Conservation (phyloP, 2,797 vertebrate species). For the Pangasius sanitwongsei region DNA sequence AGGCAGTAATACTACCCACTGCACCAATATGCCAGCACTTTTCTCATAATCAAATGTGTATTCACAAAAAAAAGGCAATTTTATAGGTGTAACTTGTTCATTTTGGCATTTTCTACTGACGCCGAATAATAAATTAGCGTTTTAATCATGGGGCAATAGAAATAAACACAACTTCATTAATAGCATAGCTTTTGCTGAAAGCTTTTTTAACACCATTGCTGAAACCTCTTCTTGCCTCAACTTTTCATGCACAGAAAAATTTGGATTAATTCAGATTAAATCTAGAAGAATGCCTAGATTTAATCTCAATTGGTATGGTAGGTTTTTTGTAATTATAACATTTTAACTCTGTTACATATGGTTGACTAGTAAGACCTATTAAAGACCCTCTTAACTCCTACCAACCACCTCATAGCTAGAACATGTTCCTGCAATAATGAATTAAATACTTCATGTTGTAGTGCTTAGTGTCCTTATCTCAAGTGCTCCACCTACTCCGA, state of each 20-base stretch:
- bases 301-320: neutral
- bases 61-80: neutral
- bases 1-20: neutral
- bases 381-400: constrained; percentile 11
- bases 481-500: neutral
- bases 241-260: neutral
- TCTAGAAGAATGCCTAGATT: neutral
- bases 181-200: neutral
- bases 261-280: neutral
- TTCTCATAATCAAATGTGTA: neutral
- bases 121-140: neutral
- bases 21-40: neutral
- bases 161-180: neutral
- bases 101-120: neutral
- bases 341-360: neutral
- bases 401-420: neutral
- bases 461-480: neutral
- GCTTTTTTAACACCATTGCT: neutral
- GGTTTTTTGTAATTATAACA: neutral
- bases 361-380: neutral
- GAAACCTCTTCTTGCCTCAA: neutral
- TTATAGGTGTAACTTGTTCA: neutral
- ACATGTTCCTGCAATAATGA: neutral
- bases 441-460: neutral
- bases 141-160: neutral